Evolutionary conservation across 2,113 vertebrate genomes (phyloP).

Genomic region (Dissostichus mawsoni): DNA sequence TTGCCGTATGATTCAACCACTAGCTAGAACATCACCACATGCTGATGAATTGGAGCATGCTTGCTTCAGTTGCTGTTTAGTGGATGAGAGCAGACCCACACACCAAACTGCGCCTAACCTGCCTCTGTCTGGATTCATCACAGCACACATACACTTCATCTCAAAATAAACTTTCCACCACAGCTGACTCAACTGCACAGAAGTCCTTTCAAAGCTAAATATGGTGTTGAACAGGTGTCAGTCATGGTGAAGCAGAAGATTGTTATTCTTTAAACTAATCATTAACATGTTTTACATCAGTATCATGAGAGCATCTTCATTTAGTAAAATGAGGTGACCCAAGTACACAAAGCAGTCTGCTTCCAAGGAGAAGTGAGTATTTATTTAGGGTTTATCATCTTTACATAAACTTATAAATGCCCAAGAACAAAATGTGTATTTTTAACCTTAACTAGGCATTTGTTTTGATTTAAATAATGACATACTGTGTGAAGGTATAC

Average conservation of each 20-base stretch:
- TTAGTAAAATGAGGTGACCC: constrained; percentile 12
- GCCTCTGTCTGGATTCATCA: constrained; percentile 5
- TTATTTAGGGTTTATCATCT: neutral
- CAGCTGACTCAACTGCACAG: neutral
- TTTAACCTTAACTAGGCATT: neutral
- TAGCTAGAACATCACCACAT: constrained; percentile 4
- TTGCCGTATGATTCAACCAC: neutral
- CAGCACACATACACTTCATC: constrained; percentile 5
- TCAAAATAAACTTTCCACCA: neutral
- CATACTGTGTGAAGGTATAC: neutral
- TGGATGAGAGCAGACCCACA: neutral
- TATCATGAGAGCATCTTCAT: neutral
- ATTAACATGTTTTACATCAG: neutral
- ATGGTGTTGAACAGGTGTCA: constrained; percentile 4
- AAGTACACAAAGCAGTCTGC: neutral
- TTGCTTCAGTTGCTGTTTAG: neutral
- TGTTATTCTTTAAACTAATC: neutral
- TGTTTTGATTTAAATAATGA: neutral
- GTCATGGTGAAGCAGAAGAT: neutral
- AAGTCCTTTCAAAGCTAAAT: neutral
- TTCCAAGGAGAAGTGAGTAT: neutral
- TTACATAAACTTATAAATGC: neutral
- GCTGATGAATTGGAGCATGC: constrained; percentile 11
- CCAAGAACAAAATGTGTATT: neutral
- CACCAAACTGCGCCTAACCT: neutral